A percentile compares a stretch with the other conserved stretches of the same genome.
These are phyloP conservation scores for Mastacembelus armatus DNA, from an alignment of 2,797 vertebrate species.

Conservation along the genomic window DNA sequence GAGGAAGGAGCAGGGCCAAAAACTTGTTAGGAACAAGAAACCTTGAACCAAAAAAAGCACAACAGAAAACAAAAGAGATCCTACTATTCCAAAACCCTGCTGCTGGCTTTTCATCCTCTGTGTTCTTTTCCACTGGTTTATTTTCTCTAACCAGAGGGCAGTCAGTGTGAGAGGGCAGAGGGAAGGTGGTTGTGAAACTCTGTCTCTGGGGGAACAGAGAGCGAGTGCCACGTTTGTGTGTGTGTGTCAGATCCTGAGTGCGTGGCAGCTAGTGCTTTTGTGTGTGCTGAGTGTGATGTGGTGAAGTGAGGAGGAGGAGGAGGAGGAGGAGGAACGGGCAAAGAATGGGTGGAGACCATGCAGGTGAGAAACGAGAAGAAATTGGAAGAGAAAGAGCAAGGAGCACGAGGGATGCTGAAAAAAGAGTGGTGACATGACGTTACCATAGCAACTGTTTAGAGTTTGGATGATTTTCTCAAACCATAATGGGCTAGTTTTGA, in stretches of 20 bases:
- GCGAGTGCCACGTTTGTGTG: slow-evolving; percentile 35
- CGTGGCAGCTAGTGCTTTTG: not conserved
- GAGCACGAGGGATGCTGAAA: slow-evolving; percentile 17
- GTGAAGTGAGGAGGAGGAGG: slow-evolving; percentile 5
- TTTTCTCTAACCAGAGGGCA: slow-evolving; percentile 64
- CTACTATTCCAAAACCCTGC: slow-evolving; percentile 21
- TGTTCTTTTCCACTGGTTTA: slow-evolving; percentile 68
- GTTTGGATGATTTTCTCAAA: slow-evolving; percentile 78
- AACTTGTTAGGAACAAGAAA: slow-evolving; percentile 6
- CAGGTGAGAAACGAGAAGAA: slow-evolving; percentile 45
- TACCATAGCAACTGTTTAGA: slow-evolving; percentile 79
- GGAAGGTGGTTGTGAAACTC: slow-evolving; percentile 61
- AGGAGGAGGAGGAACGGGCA: slow-evolving; percentile 34
- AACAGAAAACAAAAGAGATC: slow-evolving; percentile 40
- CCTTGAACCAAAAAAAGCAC: slow-evolving; percentile 32
- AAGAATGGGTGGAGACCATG: slow-evolving; percentile 37
- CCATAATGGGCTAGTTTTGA: slow-evolving; percentile 81
- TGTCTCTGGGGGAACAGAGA: slow-evolving; percentile 36
- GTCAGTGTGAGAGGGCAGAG: slow-evolving; percentile 59
- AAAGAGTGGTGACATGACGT: slow-evolving; percentile 61
- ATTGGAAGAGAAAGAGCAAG: slow-evolving; percentile 10
- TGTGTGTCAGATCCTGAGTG: slow-evolving; percentile 13
- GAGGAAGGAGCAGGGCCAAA: slow-evolving; percentile 14
- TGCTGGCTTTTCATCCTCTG: slow-evolving; percentile 45
- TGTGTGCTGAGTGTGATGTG: slow-evolving; percentile 29